Percentiles rank a stretch among this genome's conserved stretches.
These are phyloP conservation scores for Fopius arisanus DNA, from an alignment of 1,140 invertebrate species.

Conservation along the genomic window DNA sequence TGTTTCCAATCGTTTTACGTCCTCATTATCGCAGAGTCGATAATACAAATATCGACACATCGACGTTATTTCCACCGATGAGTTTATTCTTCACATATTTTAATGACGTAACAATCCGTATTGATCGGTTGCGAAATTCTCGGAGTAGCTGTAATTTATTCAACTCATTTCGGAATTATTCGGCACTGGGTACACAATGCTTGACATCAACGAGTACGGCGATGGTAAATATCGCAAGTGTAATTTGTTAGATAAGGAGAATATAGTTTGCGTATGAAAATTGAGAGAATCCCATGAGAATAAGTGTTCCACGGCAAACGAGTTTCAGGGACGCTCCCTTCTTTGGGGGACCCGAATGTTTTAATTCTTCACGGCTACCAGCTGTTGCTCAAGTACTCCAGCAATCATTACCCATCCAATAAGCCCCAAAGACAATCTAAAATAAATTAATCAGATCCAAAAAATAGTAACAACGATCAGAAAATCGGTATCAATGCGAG, in stretches of 20 bases:
- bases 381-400: constrained; percentile 37
- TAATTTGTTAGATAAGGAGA: background rate
- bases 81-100: background rate
- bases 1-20: background rate
- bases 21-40: background rate
- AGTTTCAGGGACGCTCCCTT: constrained; percentile 54
- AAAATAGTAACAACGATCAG: background rate
- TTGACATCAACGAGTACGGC: background rate
- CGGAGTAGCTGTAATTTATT: background rate
- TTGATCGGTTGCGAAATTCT: constrained; percentile 11
- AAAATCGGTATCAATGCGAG: background rate
- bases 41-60: background rate
- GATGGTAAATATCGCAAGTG: background rate
- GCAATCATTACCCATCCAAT: background rate
- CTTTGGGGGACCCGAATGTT: constrained; percentile 45
- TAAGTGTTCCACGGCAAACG: constrained; percentile 57
- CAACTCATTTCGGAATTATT: constrained; percentile 21
- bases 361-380: constrained; percentile 48
- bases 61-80: constrained; percentile 6
- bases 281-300: constrained; percentile 35
- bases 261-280: background rate
- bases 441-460: background rate
- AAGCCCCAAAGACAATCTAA: constrained; percentile 14
- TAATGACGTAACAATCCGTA: constrained; percentile 12
- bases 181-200: background rate